Percentiles rank a stretch among this genome's conserved stretches.
phyloP scores from a whole-genome alignment of 2,113 vertebrate species.

The Pangasianodon hypophthalmus region DNA sequence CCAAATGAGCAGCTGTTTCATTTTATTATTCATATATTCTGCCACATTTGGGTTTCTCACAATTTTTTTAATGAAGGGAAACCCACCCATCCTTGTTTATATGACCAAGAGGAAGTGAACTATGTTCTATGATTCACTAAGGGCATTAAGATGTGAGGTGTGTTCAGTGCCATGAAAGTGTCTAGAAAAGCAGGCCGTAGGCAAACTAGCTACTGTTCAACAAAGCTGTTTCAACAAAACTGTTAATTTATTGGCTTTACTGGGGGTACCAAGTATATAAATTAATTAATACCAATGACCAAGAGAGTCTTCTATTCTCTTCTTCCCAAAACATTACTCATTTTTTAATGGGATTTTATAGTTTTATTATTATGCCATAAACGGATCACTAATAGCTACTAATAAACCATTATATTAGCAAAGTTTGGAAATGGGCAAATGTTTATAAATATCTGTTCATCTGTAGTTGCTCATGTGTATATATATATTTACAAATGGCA shows the following conservation, averaged over 20 bases:
- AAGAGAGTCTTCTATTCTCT: background rate
- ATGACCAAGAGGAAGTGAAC: background rate
- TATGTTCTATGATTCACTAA: background rate
- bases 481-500: background rate
- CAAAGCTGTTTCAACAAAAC: background rate
- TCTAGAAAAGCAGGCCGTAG: background rate
- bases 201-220: background rate
- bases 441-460: background rate
- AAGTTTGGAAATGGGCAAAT: too few relatives aligned
- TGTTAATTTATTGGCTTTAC: background rate
- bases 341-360: background rate
- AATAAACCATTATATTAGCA: background rate
- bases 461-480: background rate
- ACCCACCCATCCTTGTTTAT: background rate
- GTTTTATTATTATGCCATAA: background rate
- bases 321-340: background rate
- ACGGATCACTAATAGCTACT: background rate
- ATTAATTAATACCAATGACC: background rate
- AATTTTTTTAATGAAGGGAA: background rate
- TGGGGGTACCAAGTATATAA: background rate
- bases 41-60: background rate
- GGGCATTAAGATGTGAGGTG: background rate
- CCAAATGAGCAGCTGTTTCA: background rate
- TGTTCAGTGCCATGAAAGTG: background rate
- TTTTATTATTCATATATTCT: slow-evolving; percentile 1